A percentile compares a stretch with the other conserved stretches of the same genome.
phyloP scores from a whole-genome alignment of 2,888 invertebrate species.

The Timandra comae region DNA sequence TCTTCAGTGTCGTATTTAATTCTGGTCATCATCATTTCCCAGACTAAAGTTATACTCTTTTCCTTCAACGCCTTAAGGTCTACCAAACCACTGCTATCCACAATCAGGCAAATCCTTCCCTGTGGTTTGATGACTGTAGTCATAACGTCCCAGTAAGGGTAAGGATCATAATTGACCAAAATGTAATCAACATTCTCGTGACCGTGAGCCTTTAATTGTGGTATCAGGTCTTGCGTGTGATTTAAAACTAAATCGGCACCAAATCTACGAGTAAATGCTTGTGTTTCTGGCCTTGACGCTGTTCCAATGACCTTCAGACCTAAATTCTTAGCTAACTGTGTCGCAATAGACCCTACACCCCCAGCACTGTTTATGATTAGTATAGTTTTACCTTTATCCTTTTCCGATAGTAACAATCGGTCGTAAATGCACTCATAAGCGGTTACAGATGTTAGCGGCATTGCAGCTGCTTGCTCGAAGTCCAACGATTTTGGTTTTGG shows the following conservation, averaged over 20 bases:
- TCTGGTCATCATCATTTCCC: slow-evolving; percentile 58
- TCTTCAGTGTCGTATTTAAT: slow-evolving; percentile 59
- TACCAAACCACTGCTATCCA: slow-evolving; percentile 52
- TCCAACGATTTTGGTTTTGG: slow-evolving; percentile 51
- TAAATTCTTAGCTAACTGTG: slow-evolving; percentile 51
- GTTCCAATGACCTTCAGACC: slow-evolving; percentile 63
- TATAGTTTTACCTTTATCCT: slow-evolving; percentile 53
- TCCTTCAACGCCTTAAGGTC: slow-evolving; percentile 51
- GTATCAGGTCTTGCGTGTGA: slow-evolving; percentile 45
- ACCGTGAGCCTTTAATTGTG: slow-evolving; percentile 48
- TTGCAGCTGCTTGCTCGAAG: slow-evolving; percentile 63
- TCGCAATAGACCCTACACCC: slow-evolving; percentile 60
- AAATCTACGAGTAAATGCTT: slow-evolving; percentile 38
- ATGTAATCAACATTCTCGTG: slow-evolving; percentile 53
- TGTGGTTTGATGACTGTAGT: slow-evolving; percentile 56
- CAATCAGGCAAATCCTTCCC: slow-evolving; percentile 58
- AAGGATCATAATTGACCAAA: slow-evolving; percentile 60
- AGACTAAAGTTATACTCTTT: slow-evolving; percentile 56
- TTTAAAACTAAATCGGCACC: slow-evolving; percentile 56
- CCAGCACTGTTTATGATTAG: slow-evolving; percentile 63
- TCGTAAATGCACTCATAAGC: slow-evolving; percentile 57
- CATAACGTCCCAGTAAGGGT: slow-evolving; percentile 58
- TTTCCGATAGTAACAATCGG: slow-evolving; percentile 47
- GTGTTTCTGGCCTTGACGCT: slow-evolving; percentile 52
- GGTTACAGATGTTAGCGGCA: slow-evolving; percentile 56